Base-by-base conservation (phyloP, 2,797 vertebrate genomes). In the Rachycentron canadum region DNA sequence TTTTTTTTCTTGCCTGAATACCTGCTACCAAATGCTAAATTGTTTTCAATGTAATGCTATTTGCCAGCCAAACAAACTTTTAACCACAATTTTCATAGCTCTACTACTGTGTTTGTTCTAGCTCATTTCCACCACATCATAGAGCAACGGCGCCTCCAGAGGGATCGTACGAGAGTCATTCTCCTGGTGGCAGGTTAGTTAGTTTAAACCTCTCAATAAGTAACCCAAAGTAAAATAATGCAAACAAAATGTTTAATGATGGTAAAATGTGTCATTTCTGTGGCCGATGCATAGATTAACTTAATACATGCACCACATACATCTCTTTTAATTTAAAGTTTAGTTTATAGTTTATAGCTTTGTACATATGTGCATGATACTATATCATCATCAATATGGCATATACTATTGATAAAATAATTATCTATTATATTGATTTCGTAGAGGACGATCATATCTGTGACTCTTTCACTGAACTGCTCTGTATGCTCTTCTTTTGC, bases 121-220 rank as follows among this genome's bases (percentile, higher is more conserved):
- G 95, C 95, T 60, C 95, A 96, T 83, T 95, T 97, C 21, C 96
- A 97, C 82, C 94, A 95, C 23, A 91, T 96, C 52, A 93, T 92
- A 52, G 95, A 96, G 76, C 95, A 95, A 85, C 76, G 93, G 65
- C 85, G 81, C 32, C 95, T 95, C 76, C 88, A 90, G 47, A 94
- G 95, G 72, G 93, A 93, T 45, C 91, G 89, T 0, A 82, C 77
- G 53, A 72, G 59, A 10, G 43, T 73, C 25, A 80, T 93, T 68
- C 84, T 92, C 49, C 25, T 65, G 57, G 76, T 69, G 56, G 66
- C 86, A 79, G 84, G 77, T 89, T 36, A 86, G 83, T 66, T 43
- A 1, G 2, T 4, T 58, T 11, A 36, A 32, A 52, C 57, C 16
- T 17, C 14, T 52, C 2, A 7, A 49, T 3, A 6, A 45, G 25